These are phyloP conservation scores for Nebria salina DNA, from an alignment of 2,888 invertebrate species.

Conservation along the genomic window DNA sequence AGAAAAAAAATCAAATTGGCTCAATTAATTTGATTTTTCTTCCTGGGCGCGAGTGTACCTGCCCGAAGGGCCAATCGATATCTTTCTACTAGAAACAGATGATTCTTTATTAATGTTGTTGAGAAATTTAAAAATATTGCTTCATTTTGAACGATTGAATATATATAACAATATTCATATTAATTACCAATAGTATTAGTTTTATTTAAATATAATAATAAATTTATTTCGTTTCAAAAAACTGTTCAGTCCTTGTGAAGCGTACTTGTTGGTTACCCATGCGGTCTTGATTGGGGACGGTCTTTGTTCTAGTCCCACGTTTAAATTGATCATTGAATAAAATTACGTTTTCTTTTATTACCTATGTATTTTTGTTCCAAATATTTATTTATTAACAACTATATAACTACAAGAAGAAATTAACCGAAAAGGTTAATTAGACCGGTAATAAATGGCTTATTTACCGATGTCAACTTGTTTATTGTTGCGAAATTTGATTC, in stretches of 20 bases:
- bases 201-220: slow-evolving; percentile 33
- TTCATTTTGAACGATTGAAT: slow-evolving; percentile 37
- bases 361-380: no score
- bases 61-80: neutral
- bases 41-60: neutral
- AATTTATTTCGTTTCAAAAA: slow-evolving; percentile 8
- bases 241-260: slow-evolving; percentile 45
- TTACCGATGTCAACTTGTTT: no score
- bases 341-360: no score
- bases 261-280: slow-evolving; percentile 40
- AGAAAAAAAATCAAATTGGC: neutral
- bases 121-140: slow-evolving; percentile 41
- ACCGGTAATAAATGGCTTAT: no score
- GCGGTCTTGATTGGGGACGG: neutral
- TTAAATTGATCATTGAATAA: no score
- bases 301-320: no score
- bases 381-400: no score
- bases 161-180: slow-evolving; percentile 17
- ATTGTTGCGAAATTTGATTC: no score
- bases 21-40: neutral
- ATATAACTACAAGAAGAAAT: no score
- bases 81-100: neutral
- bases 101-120: neutral
- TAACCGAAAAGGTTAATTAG: no score
- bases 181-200: neutral